phyloP scores from a whole-genome alignment of 2,888 invertebrate genomes.

The Spialia ferax region DNA sequence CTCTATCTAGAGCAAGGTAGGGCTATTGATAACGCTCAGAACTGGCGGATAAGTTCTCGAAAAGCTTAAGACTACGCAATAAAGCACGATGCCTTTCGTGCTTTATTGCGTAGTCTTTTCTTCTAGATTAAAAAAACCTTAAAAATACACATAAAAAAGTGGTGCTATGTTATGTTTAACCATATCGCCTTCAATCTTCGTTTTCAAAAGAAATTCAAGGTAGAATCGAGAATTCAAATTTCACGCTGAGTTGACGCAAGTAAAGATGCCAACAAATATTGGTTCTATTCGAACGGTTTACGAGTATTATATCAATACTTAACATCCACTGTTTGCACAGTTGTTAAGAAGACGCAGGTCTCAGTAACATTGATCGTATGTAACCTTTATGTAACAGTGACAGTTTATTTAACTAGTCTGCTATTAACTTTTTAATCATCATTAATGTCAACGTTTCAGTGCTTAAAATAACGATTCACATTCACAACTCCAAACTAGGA shows the following conservation, averaged over 20 bases:
- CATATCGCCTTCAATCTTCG: neutral
- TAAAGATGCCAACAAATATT: neutral
- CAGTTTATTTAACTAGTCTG: neutral
- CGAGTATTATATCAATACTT: neutral
- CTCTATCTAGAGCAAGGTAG: no score
- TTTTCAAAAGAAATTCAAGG: neutral
- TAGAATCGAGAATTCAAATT: neutral
- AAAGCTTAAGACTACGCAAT: no score
- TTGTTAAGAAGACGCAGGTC: slow-evolving; percentile 12
- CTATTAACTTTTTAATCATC: neutral
- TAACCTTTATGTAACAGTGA: no score
- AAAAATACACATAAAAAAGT: no score
- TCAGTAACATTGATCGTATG: neutral
- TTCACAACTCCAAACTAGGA: no score
- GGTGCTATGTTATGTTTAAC: neutral
- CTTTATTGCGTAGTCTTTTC: no score
- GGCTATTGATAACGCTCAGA: no score
- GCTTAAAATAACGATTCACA: no score
- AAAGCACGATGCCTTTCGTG: no score
- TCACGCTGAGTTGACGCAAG: slow-evolving; percentile 1
- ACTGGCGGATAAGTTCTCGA: no score
- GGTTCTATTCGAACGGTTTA: neutral
- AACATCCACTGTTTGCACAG: slow-evolving; percentile 7
- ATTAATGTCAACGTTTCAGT: slow-evolving; percentile 5
- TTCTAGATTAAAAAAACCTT: no score